Conservation (phyloP, 2,113 vertebrate species). For the Dolichallabes microphthalmus region DNA sequence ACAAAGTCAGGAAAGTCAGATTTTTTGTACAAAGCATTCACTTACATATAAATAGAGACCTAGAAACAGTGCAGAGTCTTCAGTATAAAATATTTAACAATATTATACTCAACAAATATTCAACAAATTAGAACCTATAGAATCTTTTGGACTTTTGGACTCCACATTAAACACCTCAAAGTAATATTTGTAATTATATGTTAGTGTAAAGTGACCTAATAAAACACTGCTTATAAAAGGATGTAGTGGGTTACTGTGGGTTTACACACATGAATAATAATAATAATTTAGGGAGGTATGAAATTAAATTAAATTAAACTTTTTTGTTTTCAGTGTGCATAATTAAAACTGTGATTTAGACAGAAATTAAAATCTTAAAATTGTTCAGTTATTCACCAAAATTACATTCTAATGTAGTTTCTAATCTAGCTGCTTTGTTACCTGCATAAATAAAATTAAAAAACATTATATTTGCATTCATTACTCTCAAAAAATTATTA, state of each 20-base stretch:
- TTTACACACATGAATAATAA: neutral
- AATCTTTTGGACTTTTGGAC: neutral
- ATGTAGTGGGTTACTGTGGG: neutral
- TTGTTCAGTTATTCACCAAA: neutral
- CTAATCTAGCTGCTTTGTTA: too few species aligned
- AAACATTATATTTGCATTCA: neutral
- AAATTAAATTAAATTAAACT: neutral
- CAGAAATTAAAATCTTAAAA: neutral
- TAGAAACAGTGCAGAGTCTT: neutral
- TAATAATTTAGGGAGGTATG: neutral
- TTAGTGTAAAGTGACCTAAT: neutral
- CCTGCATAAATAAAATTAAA: neutral
- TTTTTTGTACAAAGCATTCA: neutral
- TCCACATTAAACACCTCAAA: neutral
- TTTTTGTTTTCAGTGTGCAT: neutral
- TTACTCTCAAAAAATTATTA: neutral
- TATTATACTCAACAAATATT: neutral
- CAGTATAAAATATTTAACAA: neutral
- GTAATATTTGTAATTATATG: neutral
- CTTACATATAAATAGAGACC: neutral
- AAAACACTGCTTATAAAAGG: neutral
- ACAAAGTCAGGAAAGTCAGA: neutral
- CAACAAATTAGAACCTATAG: too few species aligned
- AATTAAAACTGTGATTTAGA: neutral
- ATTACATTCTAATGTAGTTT: neutral